phyloP scores from a whole-genome alignment of 53 echinoderm and acorn worm species.

The Echinarachnius parma region DNA sequence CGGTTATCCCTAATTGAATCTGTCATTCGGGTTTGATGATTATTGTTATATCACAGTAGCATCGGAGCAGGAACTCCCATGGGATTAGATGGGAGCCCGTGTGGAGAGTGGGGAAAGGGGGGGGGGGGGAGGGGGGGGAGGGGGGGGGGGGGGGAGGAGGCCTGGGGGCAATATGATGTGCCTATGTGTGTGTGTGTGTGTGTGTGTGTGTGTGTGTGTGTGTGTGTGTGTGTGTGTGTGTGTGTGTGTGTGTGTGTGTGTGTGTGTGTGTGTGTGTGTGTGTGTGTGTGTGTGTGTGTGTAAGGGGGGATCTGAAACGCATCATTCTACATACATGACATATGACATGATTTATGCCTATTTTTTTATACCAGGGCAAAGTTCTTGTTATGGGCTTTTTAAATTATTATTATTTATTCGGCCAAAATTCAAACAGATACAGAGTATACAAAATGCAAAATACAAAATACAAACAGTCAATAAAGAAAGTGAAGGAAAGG shows the following conservation, averaged over 20 bases:
- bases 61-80: not conserved
- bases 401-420: too few species aligned
- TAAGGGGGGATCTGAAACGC: not conserved
- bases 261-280: not conserved
- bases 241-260: not conserved
- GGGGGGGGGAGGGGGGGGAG: not conserved
- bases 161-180: not conserved
- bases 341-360: too few species aligned
- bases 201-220: not conserved
- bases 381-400: too few species aligned
- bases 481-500: too few species aligned
- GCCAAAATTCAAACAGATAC: too few species aligned
- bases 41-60: too few species aligned
- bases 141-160: not conserved
- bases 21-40: too few species aligned
- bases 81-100: not conserved
- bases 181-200: not conserved
- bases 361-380: too few species aligned
- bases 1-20: too few species aligned
- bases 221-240: not conserved
- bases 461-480: too few species aligned
- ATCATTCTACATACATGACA: too few species aligned
- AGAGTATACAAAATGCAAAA: too few species aligned
- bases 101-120: not conserved
- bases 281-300: not conserved